Evolutionary conservation across 2,888 invertebrate species (phyloP).

Genomic region (Nymphalis polychloros): DNA sequence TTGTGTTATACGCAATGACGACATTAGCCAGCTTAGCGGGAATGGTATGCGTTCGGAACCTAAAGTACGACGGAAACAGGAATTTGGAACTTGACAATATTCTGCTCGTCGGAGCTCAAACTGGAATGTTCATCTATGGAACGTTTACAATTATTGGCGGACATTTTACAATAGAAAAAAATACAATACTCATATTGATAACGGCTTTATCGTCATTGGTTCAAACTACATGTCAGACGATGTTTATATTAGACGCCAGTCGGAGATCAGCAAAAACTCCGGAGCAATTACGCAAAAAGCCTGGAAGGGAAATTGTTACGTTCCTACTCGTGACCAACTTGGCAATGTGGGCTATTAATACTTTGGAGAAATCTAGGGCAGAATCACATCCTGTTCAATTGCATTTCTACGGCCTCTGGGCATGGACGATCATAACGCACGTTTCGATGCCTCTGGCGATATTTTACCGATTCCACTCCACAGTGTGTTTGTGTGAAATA

Average conservation of each 20-base stretch:
- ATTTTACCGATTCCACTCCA: conserved; percentile 97
- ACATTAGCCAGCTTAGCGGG: conserved; percentile 93
- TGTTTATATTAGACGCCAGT: conserved; percentile 95
- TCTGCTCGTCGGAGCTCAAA: conserved; percentile 94
- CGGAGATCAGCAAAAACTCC: conserved; percentile 90
- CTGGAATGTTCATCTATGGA: conserved; percentile 96
- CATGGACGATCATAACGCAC: conserved; percentile 97
- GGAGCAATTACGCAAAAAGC: conserved; percentile 92
- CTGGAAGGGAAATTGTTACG: conserved; percentile 96
- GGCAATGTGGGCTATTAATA: conserved; percentile 97
- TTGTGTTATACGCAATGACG: conserved; percentile 92
- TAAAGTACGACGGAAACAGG: conserved; percentile 91
- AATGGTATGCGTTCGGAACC: conserved; percentile 91
- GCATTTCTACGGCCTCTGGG: conserved; percentile 95
- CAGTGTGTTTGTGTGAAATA: conserved; percentile 96
- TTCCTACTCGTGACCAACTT: conserved; percentile 94
- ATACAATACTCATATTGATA: conserved; percentile 90
- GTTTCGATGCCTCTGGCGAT: conserved; percentile 96
- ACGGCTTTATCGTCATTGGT: conserved; percentile 92
- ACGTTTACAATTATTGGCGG: conserved; percentile 97
- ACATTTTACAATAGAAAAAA: conserved; percentile 91
- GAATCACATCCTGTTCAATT: conserved; percentile 96
- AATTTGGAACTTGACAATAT: conserved; percentile 95
- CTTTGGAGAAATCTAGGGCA: conserved; percentile 93
- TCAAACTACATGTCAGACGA: conserved; percentile 94